These are phyloP conservation scores for Holotrichia oblita DNA, from an alignment of 1,140 invertebrate genomes.

Conservation along the genomic window DNA sequence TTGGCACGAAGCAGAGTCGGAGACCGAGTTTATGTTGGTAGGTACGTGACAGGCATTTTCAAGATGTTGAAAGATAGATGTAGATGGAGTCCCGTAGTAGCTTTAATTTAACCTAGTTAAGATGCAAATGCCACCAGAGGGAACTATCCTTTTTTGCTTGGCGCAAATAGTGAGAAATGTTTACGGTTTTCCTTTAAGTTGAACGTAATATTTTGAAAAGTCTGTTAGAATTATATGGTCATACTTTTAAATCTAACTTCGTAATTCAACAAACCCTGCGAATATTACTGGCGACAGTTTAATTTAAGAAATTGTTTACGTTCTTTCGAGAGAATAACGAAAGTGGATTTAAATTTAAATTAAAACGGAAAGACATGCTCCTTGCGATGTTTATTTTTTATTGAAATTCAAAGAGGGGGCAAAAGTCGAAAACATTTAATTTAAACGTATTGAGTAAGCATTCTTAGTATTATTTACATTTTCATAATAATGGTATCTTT, in stretches of 20 bases:
- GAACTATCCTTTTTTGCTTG: constrained; percentile 1
- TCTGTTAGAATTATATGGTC: no score
- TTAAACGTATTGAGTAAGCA: not conserved
- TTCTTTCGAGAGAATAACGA: not conserved
- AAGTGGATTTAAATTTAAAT: not conserved
- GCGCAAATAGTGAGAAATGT: no score
- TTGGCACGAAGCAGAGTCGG: not conserved
- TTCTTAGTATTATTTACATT: no score
- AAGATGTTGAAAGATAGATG: not conserved
- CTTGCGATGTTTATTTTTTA: not conserved
- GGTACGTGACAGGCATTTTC: not conserved
- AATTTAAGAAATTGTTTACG: constrained; percentile 17
- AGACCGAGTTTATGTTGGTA: constrained; percentile 22
- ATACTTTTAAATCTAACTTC: not conserved
- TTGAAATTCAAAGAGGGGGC: not conserved
- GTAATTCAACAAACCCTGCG: not conserved
- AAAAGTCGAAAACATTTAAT: not conserved
- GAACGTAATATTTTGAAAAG: no score
- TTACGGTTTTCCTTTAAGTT: no score
- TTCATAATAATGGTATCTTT: no score
- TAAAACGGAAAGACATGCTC: not conserved
- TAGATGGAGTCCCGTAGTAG: not conserved
- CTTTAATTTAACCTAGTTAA: constrained; percentile 25
- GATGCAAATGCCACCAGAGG: not conserved
- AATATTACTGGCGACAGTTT: not conserved